Base-by-base conservation (phyloP, 1,140 invertebrate species). In the Acromyrmex heyeri region DNA sequence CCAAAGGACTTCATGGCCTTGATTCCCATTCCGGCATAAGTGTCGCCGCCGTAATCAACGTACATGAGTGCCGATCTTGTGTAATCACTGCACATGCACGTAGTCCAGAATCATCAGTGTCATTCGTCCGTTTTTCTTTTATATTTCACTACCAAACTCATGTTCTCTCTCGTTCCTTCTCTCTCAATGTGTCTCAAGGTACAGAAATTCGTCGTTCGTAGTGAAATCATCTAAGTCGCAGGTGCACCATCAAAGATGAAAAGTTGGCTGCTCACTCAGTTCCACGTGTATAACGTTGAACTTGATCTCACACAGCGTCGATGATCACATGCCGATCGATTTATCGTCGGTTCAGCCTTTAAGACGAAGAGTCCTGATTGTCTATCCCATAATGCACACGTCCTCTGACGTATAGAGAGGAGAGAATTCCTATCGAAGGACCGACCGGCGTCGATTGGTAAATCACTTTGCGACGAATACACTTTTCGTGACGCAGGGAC, bases 1-100 rank as follows among this genome's bases (percentile, higher is more conserved):
- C 93, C 95, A 92, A 95, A 96, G 86, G 95, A 95, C 93, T 96
- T 96, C 94, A 96, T 95, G 91, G 95, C 95, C 95, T 95, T 96
- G 94, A 96, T 95, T 95, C 95, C 95, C 95, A 96, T 95, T 93
- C 95, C 95, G 95, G 92, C 93, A 91, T 95, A 93, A 90, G 92
- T 87, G 87, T 93, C 94, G 82, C 91, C 82, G 86, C 93, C 91
- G 93, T 93, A 95, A 89, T 95, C 94, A 90, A 95, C 94, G 91
- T 94, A 95, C 95, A 95, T 95, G 92, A 91, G 94, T 93, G 90
- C 83, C 72, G 91, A 77, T 88, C 88, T 89, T 50, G 79, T 21
- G 88, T 92, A 89, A 87, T 91, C 89, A 90, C 90, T 87, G 91
- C 91, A 92, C 90, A 92, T 93, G 78, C 91, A 94, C 91, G 88